Evolutionary conservation across 1,140 invertebrate genomes (phyloP), one percentile per base, ranked within the genome.

Genomic region (Drosophila punjabiensis): DNA sequence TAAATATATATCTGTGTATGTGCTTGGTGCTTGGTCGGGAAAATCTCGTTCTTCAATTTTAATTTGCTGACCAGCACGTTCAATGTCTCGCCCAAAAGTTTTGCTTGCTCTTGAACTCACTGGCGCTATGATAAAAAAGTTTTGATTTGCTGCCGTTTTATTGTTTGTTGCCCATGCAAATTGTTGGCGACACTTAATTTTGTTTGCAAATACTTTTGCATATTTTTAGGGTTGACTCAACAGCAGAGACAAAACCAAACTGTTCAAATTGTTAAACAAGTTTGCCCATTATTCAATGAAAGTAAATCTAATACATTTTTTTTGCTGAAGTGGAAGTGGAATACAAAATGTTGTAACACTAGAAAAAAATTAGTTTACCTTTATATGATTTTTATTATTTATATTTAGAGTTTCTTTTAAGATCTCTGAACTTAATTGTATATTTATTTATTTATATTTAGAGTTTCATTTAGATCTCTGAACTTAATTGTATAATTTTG

Each of bases 151-250:
- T 63, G 67, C 62, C 48, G 47, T 77, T 75, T 71, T 77, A 76
- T 76, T 67, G 63, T 69, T 61, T 60, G 53, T 37, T 30, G 71
- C 30, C 43, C 75, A 81, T 86, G 82, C 75, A 85, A 85, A 85
- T 86, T 77, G 69, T 86, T 56, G 82, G 62, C 79, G 79, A 82
- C 82, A 86, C 75, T 86, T 86, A 86, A 82, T 86, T 86, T 86
- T 82, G 66, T 86, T 86, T 75, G 79, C 67, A 82, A 86, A 86
- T 86, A 76, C 82, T 86, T 86, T 48, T 70, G 82, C 82, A 86
- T 85, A 85, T 75, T 85, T 85, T 75, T 70, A 43, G 69, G 82
- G 67, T 84, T 80, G 71, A 84, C 81, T 63, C 56, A 59, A 82
- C 35, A 60, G 71, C 59, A 76, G 11, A 30, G 53, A 56, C 16